Percentiles rank a stretch among this genome's conserved stretches.
Conservation (phyloP, 2,797 vertebrate genomes). For the Nasua narica region DNA sequence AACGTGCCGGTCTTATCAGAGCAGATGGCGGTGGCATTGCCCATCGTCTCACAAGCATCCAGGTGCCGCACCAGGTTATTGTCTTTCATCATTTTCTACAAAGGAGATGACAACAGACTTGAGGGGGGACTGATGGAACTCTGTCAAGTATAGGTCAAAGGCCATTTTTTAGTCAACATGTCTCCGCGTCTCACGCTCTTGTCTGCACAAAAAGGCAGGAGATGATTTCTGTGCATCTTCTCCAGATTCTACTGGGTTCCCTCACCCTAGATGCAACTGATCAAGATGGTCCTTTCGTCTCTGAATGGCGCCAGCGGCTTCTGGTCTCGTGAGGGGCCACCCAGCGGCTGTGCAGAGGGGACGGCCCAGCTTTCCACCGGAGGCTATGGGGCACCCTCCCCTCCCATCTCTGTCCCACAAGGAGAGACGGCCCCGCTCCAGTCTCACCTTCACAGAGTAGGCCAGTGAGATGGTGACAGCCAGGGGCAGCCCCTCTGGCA, state of each 20-base stretch:
- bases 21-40: constrained; percentile 98
- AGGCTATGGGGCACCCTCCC: background rate
- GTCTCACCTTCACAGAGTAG: constrained; percentile 96
- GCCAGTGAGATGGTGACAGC: constrained; percentile 98
- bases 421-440: fast-evolving
- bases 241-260: background rate
- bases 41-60: constrained; percentile 98
- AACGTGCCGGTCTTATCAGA: constrained; percentile 98
- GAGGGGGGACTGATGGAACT: background rate
- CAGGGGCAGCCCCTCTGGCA: constrained; percentile 95
- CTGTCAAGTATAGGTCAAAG: background rate
- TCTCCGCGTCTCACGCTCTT: background rate
- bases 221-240: background rate
- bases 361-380: background rate
- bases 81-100: constrained; percentile 99
- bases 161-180: background rate
- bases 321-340: background rate
- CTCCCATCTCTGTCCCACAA: background rate
- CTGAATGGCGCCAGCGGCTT: background rate
- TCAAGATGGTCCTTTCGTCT: background rate
- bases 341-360: background rate
- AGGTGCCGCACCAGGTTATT: constrained; percentile 97
- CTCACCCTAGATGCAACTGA: background rate
- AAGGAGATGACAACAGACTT: background rate
- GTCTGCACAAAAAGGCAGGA: background rate